Base-by-base conservation (phyloP, 2,797 vertebrate species). In the Taeniopygia guttata region DNA sequence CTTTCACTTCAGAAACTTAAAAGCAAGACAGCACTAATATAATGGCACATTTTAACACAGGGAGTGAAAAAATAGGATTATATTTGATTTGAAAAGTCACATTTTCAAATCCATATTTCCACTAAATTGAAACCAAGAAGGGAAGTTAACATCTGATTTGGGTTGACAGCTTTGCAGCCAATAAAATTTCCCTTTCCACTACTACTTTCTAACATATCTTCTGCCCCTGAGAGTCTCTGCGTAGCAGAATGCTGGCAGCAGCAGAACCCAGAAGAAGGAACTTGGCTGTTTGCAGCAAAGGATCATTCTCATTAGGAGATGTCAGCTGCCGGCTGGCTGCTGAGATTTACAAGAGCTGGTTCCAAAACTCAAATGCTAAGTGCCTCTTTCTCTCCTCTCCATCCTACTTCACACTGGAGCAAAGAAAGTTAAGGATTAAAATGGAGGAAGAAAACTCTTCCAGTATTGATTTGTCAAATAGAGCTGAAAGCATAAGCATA, bases 221-320 rank as follows among this genome's bases (percentile, higher is more conserved):
- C 92, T 88, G 69, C 83, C 38, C 59, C 77, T 77, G 67, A 77
- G 70, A 76, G 38, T 84, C 77, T 80, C 89, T 82, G 80, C 78
- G 62, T 73, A 82, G 63, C 74, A 89, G 49, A 73, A 59, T 40
- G 38, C 67, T 95, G 93, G 85, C 91, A 91, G 79, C 0, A 0
- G 76, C 62, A 81, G 82, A 91, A 79, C 48, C 40, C 76, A 81
- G 40, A 95, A 95, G 69, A 88, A 86, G 76, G 51, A 87, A 84
- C 77, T 76, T 69, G 82, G 70, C 34, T 81, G 38, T 81, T 73
- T 88, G 67, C 70, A 88, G 83, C 6, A 84, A 76, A 77, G 59
- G 63, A 90, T 95, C 80, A 68, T 82, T 90, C 89, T 95, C 77
- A 91, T 84, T 94, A 93, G 69, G 81, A 85, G 62, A 86, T 82